Evolutionary conservation across 1,140 invertebrate species (phyloP).

Genomic region (Lineus longissimus): DNA sequence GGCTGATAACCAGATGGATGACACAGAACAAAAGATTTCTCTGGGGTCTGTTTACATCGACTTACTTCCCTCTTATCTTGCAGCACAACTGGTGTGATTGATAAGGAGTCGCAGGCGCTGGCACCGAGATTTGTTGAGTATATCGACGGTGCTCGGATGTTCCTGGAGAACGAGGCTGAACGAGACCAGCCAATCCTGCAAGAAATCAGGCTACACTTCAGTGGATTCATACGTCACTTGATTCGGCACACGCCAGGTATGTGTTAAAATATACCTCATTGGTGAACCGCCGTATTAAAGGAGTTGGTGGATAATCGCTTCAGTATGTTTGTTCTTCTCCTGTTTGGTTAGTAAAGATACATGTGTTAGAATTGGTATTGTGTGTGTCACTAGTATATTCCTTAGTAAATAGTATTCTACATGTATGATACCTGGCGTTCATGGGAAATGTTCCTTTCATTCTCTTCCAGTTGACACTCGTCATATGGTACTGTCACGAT

Average conservation of each 20-base stretch:
- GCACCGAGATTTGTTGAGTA: slow-evolving; percentile 89
- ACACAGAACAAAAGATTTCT: too few relatives aligned
- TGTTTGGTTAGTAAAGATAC: too few relatives aligned
- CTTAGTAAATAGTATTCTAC: too few relatives aligned
- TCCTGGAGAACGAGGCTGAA: slow-evolving; percentile 79
- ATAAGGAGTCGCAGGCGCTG: slow-evolving; percentile 75
- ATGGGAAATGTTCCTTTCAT: too few relatives aligned
- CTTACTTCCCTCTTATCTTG: slow-evolving; percentile 14
- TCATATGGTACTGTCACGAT: slow-evolving; percentile 77
- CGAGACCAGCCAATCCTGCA: slow-evolving; percentile 59
- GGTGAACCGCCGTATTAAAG: neutral
- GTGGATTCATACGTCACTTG: slow-evolving; percentile 88
- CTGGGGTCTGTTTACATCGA: too few relatives aligned
- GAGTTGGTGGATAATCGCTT: too few relatives aligned
- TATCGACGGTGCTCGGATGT: slow-evolving; percentile 86
- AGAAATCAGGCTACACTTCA: slow-evolving; percentile 89
- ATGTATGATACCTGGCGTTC: too few relatives aligned
- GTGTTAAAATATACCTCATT: slow-evolving; percentile 9
- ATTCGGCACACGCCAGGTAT: slow-evolving; percentile 58
- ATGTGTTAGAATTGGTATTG: too few relatives aligned
- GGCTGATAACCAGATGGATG: too few relatives aligned
- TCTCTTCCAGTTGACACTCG: slow-evolving; percentile 75
- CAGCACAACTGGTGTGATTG: slow-evolving; percentile 73
- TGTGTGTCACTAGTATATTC: too few relatives aligned
- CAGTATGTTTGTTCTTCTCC: too few relatives aligned